A percentile compares a stretch with the other conserved stretches of the same genome.
phyloP scores from a whole-genome alignment of 2,113 vertebrate species.

The pig (Sus scrofa) region T2T-Sscrofa CM000819.6:1094001-1094500 shows the following conservation, averaged over 20 bases:
- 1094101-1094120: fast-evolving
- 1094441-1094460: no score
- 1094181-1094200: fast-evolving
- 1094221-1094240: neutral
- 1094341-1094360: no score
- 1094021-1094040: fast-evolving
- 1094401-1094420: no score
- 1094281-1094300: no score
- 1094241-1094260: neutral
- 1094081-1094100: fast-evolving
- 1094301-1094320: no score
- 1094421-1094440: no score
- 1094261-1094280: neutral
- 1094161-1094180: neutral
- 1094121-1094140: fast-evolving
- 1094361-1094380: no score
- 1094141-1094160: fast-evolving
- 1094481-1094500: neutral
- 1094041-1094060: no score
- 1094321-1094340: no score
- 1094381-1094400: no score
- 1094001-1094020: constrained; percentile 87
- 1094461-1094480: neutral
- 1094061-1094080: fast-evolving
- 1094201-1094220: neutral